Evolutionary conservation across 2,113 vertebrate species (phyloP).

Genomic region (Ibidorhyncha struthersii): DNA sequence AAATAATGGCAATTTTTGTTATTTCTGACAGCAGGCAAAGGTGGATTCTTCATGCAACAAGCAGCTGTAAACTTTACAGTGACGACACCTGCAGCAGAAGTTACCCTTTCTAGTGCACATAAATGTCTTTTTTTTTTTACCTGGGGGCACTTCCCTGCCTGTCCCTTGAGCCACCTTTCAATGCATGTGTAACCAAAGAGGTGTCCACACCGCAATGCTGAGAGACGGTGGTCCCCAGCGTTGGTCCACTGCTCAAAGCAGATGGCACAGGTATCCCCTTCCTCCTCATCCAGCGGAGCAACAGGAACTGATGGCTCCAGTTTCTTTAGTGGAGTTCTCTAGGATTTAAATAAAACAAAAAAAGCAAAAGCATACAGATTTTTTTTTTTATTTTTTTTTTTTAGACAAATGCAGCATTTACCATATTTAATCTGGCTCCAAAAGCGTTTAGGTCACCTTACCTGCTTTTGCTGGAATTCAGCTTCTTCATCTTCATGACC

Average conservation of each 20-base stretch:
- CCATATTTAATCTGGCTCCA: not conserved
- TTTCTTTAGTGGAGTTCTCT: constrained; percentile 30
- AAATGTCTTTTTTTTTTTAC: constrained; percentile 61
- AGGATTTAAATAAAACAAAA: not conserved
- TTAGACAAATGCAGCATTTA: not conserved
- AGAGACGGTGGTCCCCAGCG: constrained; percentile 88
- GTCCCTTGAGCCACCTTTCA: constrained; percentile 87
- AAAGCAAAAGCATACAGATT: not conserved
- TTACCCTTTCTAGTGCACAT: not conserved
- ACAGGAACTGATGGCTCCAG: not conserved
- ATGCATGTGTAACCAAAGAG: constrained; percentile 94
- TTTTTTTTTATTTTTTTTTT: not conserved
- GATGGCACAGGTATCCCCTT: constrained; percentile 90
- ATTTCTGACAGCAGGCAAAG: not conserved
- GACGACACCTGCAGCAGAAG: not conserved
- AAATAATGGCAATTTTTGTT: not conserved
- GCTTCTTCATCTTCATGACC: not conserved
- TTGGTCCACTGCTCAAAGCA: constrained; percentile 95
- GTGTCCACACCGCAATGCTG: constrained; percentile 91
- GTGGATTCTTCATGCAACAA: not conserved
- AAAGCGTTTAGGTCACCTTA: constrained; percentile 3
- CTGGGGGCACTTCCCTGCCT: constrained; percentile 92
- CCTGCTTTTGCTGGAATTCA: constrained; percentile 42
- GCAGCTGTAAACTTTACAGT: not conserved
- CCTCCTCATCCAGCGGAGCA: constrained; percentile 70